These are phyloP conservation scores for Drosophila histrio DNA, from an alignment of 2,888 invertebrate species.

Conservation along the genomic window DNA sequence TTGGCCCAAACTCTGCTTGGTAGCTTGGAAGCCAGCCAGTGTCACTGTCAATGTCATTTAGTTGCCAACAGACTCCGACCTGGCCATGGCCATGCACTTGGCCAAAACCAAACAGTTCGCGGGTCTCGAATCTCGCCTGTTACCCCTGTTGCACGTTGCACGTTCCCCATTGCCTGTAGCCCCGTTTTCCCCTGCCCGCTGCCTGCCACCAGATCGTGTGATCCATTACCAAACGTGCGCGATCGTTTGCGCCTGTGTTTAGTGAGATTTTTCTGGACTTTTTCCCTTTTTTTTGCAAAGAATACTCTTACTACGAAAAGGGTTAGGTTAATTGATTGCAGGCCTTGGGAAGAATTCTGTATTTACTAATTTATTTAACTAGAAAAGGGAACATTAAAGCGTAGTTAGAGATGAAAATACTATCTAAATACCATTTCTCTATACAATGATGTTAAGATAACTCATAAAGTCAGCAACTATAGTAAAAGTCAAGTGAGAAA, in stretches of 20 bases:
- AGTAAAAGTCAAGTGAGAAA: too few species aligned
- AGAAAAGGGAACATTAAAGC: too few species aligned
- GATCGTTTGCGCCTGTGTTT: conserved; percentile 77
- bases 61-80: conserved; percentile 48
- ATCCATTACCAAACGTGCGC: conserved; percentile 81
- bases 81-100: conserved; percentile 13
- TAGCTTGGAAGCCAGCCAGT: conserved; percentile 58
- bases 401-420: too few species aligned
- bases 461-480: too few species aligned
- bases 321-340: background rate
- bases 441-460: too few species aligned
- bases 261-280: conserved; percentile 54
- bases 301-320: conserved; percentile 25
- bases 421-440: too few species aligned
- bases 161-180: background rate
- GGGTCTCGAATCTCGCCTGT: conserved; percentile 28
- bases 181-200: background rate
- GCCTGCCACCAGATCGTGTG: conserved; percentile 70
- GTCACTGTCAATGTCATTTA: conserved; percentile 83
- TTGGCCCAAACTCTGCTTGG: conserved; percentile 23
- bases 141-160: conserved; percentile 13
- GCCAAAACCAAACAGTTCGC: conserved; percentile 34
- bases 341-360: too few species aligned
- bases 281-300: conserved; percentile 7
- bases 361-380: too few species aligned